A percentile compares a stretch with the other conserved stretches of the same genome.
Conservation (phyloP, 2,888 invertebrate species). For the Exephanes ischioxanthus region DNA sequence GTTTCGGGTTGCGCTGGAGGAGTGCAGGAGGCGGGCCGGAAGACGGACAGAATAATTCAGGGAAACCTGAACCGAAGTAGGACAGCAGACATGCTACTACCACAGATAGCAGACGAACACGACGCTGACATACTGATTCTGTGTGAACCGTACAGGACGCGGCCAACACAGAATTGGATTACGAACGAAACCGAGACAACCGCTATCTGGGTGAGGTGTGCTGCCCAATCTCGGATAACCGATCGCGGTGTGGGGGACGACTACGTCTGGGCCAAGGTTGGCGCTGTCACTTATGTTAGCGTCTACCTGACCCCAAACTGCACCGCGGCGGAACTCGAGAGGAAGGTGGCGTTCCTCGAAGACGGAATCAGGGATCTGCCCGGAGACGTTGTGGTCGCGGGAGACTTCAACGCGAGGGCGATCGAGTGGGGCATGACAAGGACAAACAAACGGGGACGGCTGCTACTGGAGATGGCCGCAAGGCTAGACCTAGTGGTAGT, state of each 20-base stretch:
- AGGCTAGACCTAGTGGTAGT: conserved; percentile 59
- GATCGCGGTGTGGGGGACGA: conserved; percentile 31
- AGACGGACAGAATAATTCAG: conserved; percentile 55
- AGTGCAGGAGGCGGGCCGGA: conserved; percentile 58
- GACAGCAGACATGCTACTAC: conserved; percentile 36
- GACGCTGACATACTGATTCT: conserved; percentile 33
- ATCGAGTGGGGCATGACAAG: too few species aligned
- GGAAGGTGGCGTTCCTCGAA: conserved; percentile 43
- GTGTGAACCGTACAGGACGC: conserved; percentile 53
- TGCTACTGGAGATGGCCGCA: background rate
- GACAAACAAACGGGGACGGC: too few species aligned
- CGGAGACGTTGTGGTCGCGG: conserved; percentile 53
- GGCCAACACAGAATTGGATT: conserved; percentile 28
- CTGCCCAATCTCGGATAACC: conserved; percentile 28
- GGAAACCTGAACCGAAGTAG: conserved; percentile 38
- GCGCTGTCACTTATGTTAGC: conserved; percentile 51
- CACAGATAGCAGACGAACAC: conserved; percentile 31
- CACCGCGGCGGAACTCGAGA: conserved; percentile 39
- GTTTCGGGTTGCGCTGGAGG: conserved; percentile 61
- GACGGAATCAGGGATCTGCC: conserved; percentile 44
- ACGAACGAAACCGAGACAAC: conserved; percentile 48
- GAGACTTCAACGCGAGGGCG: too few species aligned
- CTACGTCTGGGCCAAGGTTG: conserved; percentile 49
- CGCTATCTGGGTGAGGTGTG: conserved; percentile 1
- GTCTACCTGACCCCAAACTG: conserved; percentile 57